These are phyloP conservation scores for Ophthalmolycus amberensis DNA, from an alignment of 2,113 vertebrate genomes.

Conservation along the genomic window DNA sequence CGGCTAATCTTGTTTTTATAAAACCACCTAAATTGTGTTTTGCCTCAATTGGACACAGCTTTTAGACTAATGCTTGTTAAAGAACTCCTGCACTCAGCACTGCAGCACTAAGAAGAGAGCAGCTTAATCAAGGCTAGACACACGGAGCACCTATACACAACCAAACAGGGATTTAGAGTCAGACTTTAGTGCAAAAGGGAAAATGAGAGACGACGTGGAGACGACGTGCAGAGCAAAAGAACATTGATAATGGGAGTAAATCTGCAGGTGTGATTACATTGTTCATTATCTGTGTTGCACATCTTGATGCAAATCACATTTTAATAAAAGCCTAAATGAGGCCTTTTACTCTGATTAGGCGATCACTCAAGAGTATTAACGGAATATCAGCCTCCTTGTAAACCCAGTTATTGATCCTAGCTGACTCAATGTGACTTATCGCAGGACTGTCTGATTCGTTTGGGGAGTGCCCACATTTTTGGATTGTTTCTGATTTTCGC, in stretches of 20 bases:
- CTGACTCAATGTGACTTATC: conserved; percentile 23
- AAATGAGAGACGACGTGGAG: conserved; percentile 53
- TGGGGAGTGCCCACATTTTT: background rate
- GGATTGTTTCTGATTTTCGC: conserved; percentile 7
- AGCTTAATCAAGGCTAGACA: conserved; percentile 41
- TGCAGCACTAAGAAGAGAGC: conserved; percentile 25
- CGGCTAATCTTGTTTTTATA: conserved; percentile 32
- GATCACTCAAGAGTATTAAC: conserved; percentile 42
- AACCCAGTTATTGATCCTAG: conserved; percentile 41
- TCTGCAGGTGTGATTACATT: conserved; percentile 60
- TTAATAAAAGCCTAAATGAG: conserved; percentile 56
- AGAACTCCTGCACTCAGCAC: conserved; percentile 19
- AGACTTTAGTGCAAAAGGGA: conserved; percentile 53
- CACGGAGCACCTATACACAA: conserved; percentile 35
- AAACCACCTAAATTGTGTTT: conserved; percentile 46
- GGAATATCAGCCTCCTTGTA: conserved; percentile 37
- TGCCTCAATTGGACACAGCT: conserved; percentile 26
- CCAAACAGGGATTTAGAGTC: conserved; percentile 54
- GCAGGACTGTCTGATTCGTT: conserved; percentile 7
- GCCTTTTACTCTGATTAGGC: conserved; percentile 42
- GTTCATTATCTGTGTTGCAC: conserved; percentile 55
- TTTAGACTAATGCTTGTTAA: conserved; percentile 34
- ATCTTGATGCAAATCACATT: conserved; percentile 47
- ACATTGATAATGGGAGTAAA: conserved; percentile 50
- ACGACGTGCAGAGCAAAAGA: conserved; percentile 29